Conservation (phyloP, 1,140 invertebrate species). For the Hesperophylax magnus region DNA sequence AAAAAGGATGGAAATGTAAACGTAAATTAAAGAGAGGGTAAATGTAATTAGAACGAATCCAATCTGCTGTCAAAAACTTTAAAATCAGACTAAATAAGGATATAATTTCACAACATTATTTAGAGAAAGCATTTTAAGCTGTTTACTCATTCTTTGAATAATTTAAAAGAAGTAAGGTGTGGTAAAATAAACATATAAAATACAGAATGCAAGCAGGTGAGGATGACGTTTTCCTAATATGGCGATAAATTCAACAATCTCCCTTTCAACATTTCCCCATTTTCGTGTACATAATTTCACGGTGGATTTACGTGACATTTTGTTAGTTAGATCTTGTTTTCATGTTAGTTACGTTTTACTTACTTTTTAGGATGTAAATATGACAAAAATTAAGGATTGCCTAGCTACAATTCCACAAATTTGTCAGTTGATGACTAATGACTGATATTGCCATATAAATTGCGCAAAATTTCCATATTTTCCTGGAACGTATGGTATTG, state of each 20-base stretch:
- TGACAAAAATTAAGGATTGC: constrained; percentile 19
- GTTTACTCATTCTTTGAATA: not conserved
- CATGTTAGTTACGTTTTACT: not conserved
- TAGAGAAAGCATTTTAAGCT: not conserved
- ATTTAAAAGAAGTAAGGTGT: not conserved
- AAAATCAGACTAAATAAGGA: not conserved
- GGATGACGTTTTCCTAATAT: constrained; percentile 54
- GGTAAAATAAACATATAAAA: constrained; percentile 24
- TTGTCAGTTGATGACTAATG: constrained; percentile 39
- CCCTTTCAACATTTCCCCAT: not conserved
- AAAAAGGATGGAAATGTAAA: constrained; percentile 18
- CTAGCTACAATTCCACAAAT: constrained; percentile 1
- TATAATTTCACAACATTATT: not conserved
- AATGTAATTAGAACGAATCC: constrained; percentile 18
- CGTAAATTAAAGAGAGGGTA: constrained; percentile 25
- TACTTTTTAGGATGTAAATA: constrained; percentile 21
- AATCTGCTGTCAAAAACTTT: constrained; percentile 18
- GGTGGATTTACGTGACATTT: not conserved
- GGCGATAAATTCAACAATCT: constrained; percentile 35
- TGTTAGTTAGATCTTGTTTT: not conserved
- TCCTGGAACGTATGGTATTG: too few species aligned
- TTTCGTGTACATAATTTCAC: not conserved
- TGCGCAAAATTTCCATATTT: too few species aligned
- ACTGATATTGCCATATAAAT: constrained; percentile 10
- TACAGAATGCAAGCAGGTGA: constrained; percentile 35